A percentile compares a stretch with the other conserved stretches of the same genome.
Conservation (phyloP, 2,888 invertebrate genomes). For the Eupithecia centaureata region DNA sequence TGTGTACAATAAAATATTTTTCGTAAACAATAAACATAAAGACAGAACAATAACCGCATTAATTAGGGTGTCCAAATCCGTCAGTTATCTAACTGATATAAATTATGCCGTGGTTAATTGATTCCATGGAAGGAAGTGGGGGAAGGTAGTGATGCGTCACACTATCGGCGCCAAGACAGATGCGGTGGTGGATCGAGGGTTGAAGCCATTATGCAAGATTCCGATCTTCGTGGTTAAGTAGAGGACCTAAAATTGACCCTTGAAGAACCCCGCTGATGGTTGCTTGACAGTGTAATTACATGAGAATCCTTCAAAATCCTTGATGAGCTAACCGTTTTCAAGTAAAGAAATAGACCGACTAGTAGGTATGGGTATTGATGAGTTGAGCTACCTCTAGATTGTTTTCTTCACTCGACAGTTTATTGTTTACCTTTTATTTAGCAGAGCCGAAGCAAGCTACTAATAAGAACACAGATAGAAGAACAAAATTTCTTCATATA, state of each 20-base stretch:
- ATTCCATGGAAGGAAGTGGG: conserved; percentile 54
- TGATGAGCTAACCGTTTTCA: neutral
- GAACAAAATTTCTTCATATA: too few relatives aligned
- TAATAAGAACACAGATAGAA: too few relatives aligned
- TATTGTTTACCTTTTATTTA: too few relatives aligned
- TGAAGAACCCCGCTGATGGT: conserved; percentile 13
- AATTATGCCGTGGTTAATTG: conserved; percentile 67
- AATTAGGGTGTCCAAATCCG: conserved; percentile 42
- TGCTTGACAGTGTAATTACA: neutral
- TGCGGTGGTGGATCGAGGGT: conserved; percentile 35
- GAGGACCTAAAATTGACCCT: conserved; percentile 25
- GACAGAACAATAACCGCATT: conserved; percentile 36
- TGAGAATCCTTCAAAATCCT: too few relatives aligned
- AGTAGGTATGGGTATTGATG: too few relatives aligned
- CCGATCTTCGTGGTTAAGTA: conserved; percentile 24
- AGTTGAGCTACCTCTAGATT: too few relatives aligned
- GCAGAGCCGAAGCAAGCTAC: too few relatives aligned
- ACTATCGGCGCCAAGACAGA: conserved; percentile 49
- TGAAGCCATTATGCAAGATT: conserved; percentile 31
- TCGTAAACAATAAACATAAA: conserved; percentile 4
- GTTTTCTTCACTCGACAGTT: too few relatives aligned
- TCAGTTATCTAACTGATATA: conserved; percentile 63
- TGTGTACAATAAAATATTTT: too few relatives aligned
- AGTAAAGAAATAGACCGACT: too few relatives aligned
- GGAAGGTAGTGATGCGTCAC: conserved; percentile 60